Base-by-base conservation (phyloP, 2,797 vertebrate genomes). In the Sylvilagus floridanus region DNA sequence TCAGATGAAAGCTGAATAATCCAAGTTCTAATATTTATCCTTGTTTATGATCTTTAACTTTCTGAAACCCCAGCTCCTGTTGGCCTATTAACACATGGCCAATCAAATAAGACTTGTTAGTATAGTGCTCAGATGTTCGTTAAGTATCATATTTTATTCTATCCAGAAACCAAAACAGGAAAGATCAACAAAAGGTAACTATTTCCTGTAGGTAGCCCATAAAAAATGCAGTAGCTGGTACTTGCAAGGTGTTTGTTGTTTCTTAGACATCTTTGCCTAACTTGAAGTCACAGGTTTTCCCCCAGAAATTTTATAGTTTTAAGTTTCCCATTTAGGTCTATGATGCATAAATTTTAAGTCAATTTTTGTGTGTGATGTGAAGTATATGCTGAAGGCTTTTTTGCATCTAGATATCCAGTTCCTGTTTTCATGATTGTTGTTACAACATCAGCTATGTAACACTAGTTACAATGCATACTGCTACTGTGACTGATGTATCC, bases 41-140 rank as follows among this genome's bases (percentile, higher is more conserved):
- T 76, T 89, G 52, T 17, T 62, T 88, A 82, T 62, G n/a, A 62
- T 87, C 68, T 95, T 85, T 91, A 78, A 94, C 42, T 87, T 95
- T 68, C 30, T 62, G 35, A 84, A 88, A 60, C 35, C 30, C n/a
- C 68, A 75, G 82, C 54, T 95, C 88, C 28, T 65, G 35, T 84
- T 47, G 42, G 8, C 42, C 1, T 47, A 37, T 69, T 89, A 77
- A 1, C 62, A 68, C 13, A 82, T 35, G n/a, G 28, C 69, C 79
- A 47, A 47, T 47, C 35, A 47, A 47, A 47, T 47, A 47, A 47
- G 42, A 47, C 42, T 47, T 52, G 13, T 78, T 16, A 85, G 54
- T 79, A 52, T 17, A 88, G 83, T 60, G 32, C 30, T 83, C 47
- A 75, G 5, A 66, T 90, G 54, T 16, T 86, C 54, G 19, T 82